Base-by-base conservation (phyloP, 2,113 vertebrate genomes). In the Neoarius graeffei region DNA sequence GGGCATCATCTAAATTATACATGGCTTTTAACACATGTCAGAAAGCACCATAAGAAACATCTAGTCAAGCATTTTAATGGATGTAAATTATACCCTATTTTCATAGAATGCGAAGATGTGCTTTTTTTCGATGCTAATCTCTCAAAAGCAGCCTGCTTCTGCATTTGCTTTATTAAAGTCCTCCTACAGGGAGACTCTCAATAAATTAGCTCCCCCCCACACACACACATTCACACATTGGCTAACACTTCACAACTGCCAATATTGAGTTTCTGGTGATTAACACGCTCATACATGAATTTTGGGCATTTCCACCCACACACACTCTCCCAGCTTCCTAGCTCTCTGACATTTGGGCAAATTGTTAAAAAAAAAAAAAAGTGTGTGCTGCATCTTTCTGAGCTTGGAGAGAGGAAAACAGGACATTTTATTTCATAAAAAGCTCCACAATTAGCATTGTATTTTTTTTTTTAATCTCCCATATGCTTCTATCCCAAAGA, bases 241-340 rank as follows among this genome's bases (percentile, higher is more conserved):
- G 84, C 85, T 84, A 66, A 56, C 60, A 30, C 76, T 77, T 25
- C 48, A 25, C n/a, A 30, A 71, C 74, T 81, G 85, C 30, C 76
- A 35, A 56, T 86, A 81, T 73, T 59, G n/a, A 87, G 77, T 66
- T 90, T 7, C 84, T 86, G 8, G 83, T 73, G 86, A 87, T 87
- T 79, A 79, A 88, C 50, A 74, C 3, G 4, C 57, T 67, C 30
- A 30, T 60, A 69, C 83, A 84, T 20, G n/a, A 50, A 27, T 80
- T 56, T 84, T 42, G 60, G 30, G 66, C 66, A 60, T 48, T n/a
- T 35, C 86, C 80, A 48, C 86, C 77, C 86, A 69, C 82, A 25
- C 62, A 56, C 69, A 13, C 25, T 27, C 20, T 67, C 20, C 42
- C 48, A 9, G 86, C 67, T 54, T 87, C 80, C 79, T 56, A 60